phyloP scores from a whole-genome alignment of 2,797 vertebrate genomes.

The Anas flavirostris region DNA sequence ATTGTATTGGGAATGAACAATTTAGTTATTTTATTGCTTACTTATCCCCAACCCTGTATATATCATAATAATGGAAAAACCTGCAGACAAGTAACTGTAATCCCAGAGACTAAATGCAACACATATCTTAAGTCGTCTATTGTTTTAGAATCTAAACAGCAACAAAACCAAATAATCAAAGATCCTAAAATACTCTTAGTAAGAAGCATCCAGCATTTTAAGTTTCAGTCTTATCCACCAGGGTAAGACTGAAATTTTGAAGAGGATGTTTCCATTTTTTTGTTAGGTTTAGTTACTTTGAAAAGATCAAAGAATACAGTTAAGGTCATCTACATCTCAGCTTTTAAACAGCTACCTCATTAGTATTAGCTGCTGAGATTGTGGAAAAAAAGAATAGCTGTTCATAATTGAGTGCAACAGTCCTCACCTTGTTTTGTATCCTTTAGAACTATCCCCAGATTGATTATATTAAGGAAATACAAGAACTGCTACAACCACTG shows the following conservation, averaged over 20 bases:
- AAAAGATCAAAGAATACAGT: not conserved
- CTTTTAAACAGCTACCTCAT: not conserved
- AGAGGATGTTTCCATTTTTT: not conserved
- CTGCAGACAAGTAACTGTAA: not conserved
- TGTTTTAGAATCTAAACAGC: not conserved
- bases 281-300: not conserved
- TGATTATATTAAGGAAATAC: not conserved
- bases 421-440: not conserved
- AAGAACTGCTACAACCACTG: not conserved
- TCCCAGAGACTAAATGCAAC: not conserved
- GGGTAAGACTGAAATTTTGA: not conserved
- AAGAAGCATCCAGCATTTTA: not conserved
- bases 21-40: constrained; percentile 28
- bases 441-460: not conserved
- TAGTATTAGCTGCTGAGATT: not conserved
- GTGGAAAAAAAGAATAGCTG: not conserved
- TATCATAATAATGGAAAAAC: constrained; percentile 3
- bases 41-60: not conserved
- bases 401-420: not conserved
- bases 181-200: not conserved
- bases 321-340: not conserved
- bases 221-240: not conserved
- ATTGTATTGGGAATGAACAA: not conserved
- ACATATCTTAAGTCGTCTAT: not conserved
- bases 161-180: not conserved